These are phyloP conservation scores for Tetramorium parvispinum DNA, from an alignment of 1,140 invertebrate species.

Conservation along the genomic window DNA sequence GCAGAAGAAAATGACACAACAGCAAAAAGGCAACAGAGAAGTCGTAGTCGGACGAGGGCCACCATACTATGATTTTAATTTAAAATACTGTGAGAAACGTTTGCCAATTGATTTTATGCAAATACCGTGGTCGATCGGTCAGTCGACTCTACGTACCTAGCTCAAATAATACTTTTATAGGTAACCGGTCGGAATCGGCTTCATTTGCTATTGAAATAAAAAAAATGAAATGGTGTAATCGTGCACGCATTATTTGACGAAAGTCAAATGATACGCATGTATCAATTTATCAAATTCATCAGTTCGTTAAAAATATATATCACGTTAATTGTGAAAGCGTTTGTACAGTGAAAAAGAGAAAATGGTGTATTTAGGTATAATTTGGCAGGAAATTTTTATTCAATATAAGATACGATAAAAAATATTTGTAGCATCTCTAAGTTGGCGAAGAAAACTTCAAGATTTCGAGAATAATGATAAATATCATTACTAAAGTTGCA, in stretches of 20 bases:
- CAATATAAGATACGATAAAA: neutral
- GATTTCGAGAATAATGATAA: neutral
- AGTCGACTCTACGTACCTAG: slow-evolving; percentile 16
- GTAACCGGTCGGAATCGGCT: neutral
- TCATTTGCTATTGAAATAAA: slow-evolving; percentile 8
- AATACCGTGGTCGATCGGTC: slow-evolving; percentile 29
- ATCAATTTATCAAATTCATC: neutral
- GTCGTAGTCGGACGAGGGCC: neutral
- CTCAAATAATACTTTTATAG: slow-evolving; percentile 57
- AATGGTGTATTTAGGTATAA: neutral
- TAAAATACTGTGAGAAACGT: slow-evolving; percentile 45
- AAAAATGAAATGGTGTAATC: slow-evolving; percentile 11
- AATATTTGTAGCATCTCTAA: neutral
- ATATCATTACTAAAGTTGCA: neutral
- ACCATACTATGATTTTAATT: slow-evolving; percentile 60
- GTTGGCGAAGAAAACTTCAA: neutral
- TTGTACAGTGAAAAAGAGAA: neutral
- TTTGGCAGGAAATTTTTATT: neutral
- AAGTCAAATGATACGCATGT: too few species aligned
- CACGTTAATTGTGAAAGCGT: neutral
- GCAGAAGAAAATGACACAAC: neutral
- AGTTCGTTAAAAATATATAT: neutral
- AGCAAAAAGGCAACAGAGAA: neutral
- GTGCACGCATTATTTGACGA: slow-evolving; percentile 11
- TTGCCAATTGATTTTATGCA: slow-evolving; percentile 68